Evolutionary conservation across 2,888 invertebrate species (phyloP), one percentile per base, ranked within the genome.

Genomic region (Dysmachus trigonus): DNA sequence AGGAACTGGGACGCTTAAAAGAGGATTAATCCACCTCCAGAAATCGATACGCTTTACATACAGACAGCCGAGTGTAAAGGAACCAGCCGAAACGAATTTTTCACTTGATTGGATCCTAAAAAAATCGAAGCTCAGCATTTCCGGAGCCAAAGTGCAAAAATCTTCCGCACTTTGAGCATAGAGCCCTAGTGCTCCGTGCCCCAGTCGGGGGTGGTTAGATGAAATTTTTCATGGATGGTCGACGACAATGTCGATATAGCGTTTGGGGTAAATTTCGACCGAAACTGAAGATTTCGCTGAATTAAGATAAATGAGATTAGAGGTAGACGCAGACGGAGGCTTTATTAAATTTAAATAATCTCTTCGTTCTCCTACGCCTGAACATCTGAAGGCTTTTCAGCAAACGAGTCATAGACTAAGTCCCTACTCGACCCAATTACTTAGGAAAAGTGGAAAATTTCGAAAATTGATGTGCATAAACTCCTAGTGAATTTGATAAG

Each of bases 271-370:
- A 62, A 62, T 22, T 7, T 62, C 27, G 77, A 27, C 13, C 35
- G 77, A 47, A 77, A 30, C 47, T 77, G 77, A 47, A 47, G 77
- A 77, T 30, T 77, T 27, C 27, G 47, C 41, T 77, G 47, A 77
- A 77, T 77, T 77, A 77, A 77, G 77, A 77, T 77, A 27, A 77
- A 77, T 77, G 77, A 47, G 77, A 77, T 77, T 13, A 47, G 77
- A 47, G 47, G 77, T 47, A 77, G 77, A 30, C n/a, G n/a, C 41
- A 77, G 77, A 18, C 47, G 33, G 77, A 41, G 30, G 41, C 22
- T 41, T 77, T 47, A 77, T 41, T 41, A 41, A 77, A 77, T 77
- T 47, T 22, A 77, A 77, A 77, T 77, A 77, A 77, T 77, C 47
- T 77, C 22, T 47, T 41, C 41, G 62, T 62, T 27, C 62, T 22